Evolutionary conservation across 2,888 invertebrate genomes (phyloP).

Genomic region (Oligia strigilis): DNA sequence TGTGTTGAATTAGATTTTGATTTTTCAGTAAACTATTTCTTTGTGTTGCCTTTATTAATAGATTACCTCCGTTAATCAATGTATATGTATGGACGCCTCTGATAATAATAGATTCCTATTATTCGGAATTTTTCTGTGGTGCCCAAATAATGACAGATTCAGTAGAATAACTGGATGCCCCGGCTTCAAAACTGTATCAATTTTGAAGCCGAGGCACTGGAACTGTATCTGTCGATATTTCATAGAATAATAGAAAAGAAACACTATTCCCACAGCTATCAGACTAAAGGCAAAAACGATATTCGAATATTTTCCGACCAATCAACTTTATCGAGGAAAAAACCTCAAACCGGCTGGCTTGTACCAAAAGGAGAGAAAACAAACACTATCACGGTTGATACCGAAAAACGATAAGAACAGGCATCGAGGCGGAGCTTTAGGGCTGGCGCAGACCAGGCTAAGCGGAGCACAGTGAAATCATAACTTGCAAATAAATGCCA

Average conservation of each 20-base stretch:
- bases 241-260: constrained; percentile 7
- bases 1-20: background rate
- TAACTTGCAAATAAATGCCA: background rate
- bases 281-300: constrained; percentile 21
- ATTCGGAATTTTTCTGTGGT: background rate
- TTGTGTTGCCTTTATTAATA: too few relatives aligned
- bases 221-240: background rate
- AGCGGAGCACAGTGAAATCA: background rate
- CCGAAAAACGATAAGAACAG: constrained; percentile 53
- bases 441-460: background rate
- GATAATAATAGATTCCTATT: background rate
- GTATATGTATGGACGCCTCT: background rate
- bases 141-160: background rate
- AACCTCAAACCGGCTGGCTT: constrained; percentile 21
- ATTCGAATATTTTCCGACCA: constrained; percentile 52
- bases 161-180: background rate
- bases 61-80: background rate
- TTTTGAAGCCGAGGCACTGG: background rate
- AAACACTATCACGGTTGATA: constrained; percentile 54
- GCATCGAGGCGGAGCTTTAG: constrained; percentile 40
- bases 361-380: constrained; percentile 49
- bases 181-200: too few relatives aligned
- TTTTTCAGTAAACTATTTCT: background rate
- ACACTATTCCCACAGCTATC: constrained; percentile 8
- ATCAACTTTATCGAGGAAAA: constrained; percentile 48